phyloP scores from a whole-genome alignment of 1,140 invertebrate species.

The Mya arenaria region DNA sequence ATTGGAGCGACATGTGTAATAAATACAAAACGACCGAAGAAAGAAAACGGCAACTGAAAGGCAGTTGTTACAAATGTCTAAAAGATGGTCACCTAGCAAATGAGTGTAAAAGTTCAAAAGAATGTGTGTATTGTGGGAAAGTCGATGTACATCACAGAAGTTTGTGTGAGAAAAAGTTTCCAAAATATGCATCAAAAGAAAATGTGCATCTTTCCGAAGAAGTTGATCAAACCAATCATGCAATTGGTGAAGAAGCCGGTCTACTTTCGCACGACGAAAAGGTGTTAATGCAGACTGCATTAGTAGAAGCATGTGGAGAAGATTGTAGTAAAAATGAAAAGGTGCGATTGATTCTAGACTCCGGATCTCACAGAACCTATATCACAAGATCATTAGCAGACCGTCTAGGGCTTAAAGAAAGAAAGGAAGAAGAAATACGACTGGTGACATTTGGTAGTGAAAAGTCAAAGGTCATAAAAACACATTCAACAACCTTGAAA shows the following conservation, averaged over 20 bases:
- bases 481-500: neutral
- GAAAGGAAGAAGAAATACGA: conserved; percentile 1
- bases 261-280: conserved; percentile 2
- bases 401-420: neutral
- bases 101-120: neutral
- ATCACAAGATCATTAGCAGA: conserved; percentile 4
- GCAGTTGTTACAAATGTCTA: conserved; percentile 10
- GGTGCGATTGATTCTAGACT: neutral
- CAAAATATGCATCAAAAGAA: neutral
- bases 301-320: neutral
- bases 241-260: neutral
- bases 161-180: conserved; percentile 22
- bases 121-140: conserved; percentile 37
- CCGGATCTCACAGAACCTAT: conserved; percentile 18
- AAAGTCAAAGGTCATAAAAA: neutral
- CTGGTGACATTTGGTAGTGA: conserved; percentile 15
- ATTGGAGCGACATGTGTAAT: conserved; percentile 33
- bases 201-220: conserved; percentile 2
- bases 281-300: conserved; percentile 28
- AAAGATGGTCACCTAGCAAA: conserved; percentile 1
- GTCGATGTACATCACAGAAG: conserved; percentile 31
- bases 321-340: neutral
- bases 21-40: conserved; percentile 6
- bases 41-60: conserved; percentile 9
- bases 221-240: neutral